Evolutionary conservation across 2,888 invertebrate genomes (phyloP).

Genomic region (Athalia rosae): DNA sequence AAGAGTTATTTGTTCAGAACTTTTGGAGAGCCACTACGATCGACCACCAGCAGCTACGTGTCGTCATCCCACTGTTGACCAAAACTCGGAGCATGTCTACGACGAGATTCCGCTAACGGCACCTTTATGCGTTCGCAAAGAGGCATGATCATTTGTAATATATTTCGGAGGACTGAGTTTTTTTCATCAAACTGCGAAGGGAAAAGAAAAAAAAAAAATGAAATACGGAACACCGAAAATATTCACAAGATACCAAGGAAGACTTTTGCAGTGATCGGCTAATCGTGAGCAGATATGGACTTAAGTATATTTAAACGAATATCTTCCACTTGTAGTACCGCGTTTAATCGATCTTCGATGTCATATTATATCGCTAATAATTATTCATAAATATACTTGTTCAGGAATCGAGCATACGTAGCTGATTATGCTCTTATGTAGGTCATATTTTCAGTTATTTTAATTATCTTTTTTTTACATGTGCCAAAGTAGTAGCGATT

Average conservation of each 20-base stretch:
- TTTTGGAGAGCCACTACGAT: constrained; percentile 80
- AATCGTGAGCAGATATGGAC: too few relatives aligned
- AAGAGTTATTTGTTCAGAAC: constrained; percentile 69
- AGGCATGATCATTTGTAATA: constrained; percentile 47
- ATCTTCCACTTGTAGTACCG: too few relatives aligned
- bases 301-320: too few relatives aligned
- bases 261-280: background rate
- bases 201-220: background rate
- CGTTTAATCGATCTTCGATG: too few relatives aligned
- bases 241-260: background rate
- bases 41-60: constrained; percentile 63
- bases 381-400: too few relatives aligned
- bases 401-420: too few relatives aligned
- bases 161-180: background rate
- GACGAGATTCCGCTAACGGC: constrained; percentile 78
- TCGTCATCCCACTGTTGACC: constrained; percentile 63
- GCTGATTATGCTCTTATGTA: too few relatives aligned
- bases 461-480: too few relatives aligned
- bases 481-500: too few relatives aligned
- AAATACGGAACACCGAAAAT: background rate
- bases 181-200: background rate
- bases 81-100: constrained; percentile 78
- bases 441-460: too few relatives aligned
- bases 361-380: too few relatives aligned
- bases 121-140: constrained; percentile 54